Percentiles rank a stretch among this genome's conserved stretches.
These are phyloP conservation scores for Glandiceps talaboti DNA, from an alignment of 53 echinoderm and acorn worm genomes.

Conservation along the genomic window DNA sequence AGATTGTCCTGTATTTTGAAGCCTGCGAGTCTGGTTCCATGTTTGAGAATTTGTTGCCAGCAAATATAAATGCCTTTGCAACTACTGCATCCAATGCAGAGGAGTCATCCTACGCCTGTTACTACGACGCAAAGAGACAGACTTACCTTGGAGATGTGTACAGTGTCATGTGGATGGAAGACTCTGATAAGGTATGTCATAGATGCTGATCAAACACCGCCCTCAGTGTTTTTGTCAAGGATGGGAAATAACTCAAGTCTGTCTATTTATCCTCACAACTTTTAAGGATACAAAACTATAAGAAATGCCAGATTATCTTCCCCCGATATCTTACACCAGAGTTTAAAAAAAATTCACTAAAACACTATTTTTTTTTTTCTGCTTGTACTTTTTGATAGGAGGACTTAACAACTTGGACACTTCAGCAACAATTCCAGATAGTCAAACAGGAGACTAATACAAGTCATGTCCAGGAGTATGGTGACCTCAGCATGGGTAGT, in stretches of 20 bases:
- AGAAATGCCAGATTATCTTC: too few species aligned
- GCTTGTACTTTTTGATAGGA: too few species aligned
- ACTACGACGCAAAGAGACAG: conserved; percentile 43
- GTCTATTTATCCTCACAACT: too few species aligned
- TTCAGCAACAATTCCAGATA: conserved; percentile 39
- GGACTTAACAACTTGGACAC: conserved; percentile 32
- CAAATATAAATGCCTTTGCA: conserved; percentile 44
- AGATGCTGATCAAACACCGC: too few species aligned
- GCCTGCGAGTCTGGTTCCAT: conserved; percentile 99
- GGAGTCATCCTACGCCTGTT: conserved; percentile 77
- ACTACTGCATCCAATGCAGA: conserved; percentile 74
- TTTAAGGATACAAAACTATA: too few species aligned
- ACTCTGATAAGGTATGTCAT: conserved; percentile 72
- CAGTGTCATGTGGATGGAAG: conserved; percentile 92
- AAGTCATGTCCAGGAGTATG: conserved; percentile 59
- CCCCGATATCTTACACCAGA: too few species aligned
- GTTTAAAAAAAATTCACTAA: too few species aligned
- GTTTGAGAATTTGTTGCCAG: conserved; percentile 40
- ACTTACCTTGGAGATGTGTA: conserved; percentile 93
- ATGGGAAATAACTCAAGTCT: too few species aligned
- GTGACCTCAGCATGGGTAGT: conserved; percentile 33
- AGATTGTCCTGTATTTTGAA: conserved; percentile 95
- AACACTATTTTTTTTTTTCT: too few species aligned
- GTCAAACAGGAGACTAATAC: conserved; percentile 50
- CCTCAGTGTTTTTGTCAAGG: too few species aligned